Evolutionary conservation across 2,888 invertebrate species (phyloP).

Genomic region (Dichetophora obliterata): DNA sequence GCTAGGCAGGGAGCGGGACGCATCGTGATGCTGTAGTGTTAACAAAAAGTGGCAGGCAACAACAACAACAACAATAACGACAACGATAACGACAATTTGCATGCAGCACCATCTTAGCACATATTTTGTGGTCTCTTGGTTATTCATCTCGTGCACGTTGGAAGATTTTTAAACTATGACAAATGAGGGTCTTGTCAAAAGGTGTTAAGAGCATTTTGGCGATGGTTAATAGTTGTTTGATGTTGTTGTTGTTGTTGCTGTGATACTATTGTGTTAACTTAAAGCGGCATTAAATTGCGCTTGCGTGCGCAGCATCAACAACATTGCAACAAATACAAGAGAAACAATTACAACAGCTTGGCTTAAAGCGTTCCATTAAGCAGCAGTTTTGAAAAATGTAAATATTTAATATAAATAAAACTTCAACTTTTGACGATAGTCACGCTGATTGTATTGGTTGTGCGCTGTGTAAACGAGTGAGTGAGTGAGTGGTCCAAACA

Average conservation of each 20-base stretch:
- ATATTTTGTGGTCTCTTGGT: not conserved
- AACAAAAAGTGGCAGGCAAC: not conserved
- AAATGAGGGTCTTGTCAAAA: constrained; percentile 54
- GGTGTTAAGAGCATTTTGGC: constrained; percentile 54
- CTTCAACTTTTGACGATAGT: not conserved
- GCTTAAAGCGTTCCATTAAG: constrained; percentile 12
- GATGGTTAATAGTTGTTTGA: constrained; percentile 14
- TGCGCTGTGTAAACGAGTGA: not conserved
- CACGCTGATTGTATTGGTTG: not conserved
- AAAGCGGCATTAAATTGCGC: not conserved
- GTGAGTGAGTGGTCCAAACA: not conserved
- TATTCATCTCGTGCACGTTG: constrained; percentile 29
- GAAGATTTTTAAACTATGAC: constrained; percentile 47
- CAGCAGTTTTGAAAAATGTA: constrained; percentile 14
- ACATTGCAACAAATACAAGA: constrained; percentile 18
- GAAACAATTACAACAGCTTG: not conserved
- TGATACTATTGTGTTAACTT: too few species aligned
- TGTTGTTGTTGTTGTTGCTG: not conserved
- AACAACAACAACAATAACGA: constrained; percentile 18
- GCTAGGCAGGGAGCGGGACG: not conserved
- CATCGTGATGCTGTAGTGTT: not conserved
- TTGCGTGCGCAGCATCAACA: constrained; percentile 24
- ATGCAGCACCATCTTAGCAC: too few species aligned
- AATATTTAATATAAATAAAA: constrained; percentile 10
- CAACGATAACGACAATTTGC: not conserved